Conservation (phyloP, 2,797 vertebrate species). For the Gadopsis bispinosus region DNA sequence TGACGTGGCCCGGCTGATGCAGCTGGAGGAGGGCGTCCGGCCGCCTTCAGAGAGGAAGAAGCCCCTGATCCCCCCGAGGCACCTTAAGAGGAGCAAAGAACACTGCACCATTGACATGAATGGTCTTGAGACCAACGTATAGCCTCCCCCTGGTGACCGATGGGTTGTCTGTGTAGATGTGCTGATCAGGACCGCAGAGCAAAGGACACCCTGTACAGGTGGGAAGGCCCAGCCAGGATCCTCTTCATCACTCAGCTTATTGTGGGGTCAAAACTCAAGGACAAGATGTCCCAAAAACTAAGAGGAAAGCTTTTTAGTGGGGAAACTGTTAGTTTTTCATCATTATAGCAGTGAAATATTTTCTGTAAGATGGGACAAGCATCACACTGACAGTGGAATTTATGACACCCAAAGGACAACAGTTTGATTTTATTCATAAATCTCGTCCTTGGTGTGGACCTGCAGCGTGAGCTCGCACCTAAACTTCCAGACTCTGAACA, state of each 20-base stretch:
- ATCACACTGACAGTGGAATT: slow-evolving; percentile 9
- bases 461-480: slow-evolving; percentile 20
- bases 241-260: slow-evolving; percentile 1
- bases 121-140: slow-evolving; percentile 94
- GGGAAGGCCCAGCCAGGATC: not conserved
- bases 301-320: not conserved
- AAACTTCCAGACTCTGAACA: slow-evolving; percentile 5
- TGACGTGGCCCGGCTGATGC: slow-evolving; percentile 89
- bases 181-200: slow-evolving; percentile 1
- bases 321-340: not conserved
- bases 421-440: not conserved
- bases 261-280: not conserved
- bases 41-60: slow-evolving; percentile 78
- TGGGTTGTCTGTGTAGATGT: not conserved
- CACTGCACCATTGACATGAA: slow-evolving; percentile 95
- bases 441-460: slow-evolving; percentile 2
- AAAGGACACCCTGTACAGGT: not conserved
- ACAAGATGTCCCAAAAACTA: not conserved
- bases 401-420: slow-evolving; percentile 9
- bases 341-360: not conserved
- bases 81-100: slow-evolving; percentile 86
- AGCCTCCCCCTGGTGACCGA: slow-evolving; percentile 42
- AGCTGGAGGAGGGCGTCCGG: slow-evolving; percentile 90
- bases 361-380: slow-evolving; percentile 1
- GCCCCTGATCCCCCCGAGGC: slow-evolving; percentile 81